Evolutionary conservation across 64 coral and sea anemone genomes (phyloP).

Genomic region (Porites lutea): DNA sequence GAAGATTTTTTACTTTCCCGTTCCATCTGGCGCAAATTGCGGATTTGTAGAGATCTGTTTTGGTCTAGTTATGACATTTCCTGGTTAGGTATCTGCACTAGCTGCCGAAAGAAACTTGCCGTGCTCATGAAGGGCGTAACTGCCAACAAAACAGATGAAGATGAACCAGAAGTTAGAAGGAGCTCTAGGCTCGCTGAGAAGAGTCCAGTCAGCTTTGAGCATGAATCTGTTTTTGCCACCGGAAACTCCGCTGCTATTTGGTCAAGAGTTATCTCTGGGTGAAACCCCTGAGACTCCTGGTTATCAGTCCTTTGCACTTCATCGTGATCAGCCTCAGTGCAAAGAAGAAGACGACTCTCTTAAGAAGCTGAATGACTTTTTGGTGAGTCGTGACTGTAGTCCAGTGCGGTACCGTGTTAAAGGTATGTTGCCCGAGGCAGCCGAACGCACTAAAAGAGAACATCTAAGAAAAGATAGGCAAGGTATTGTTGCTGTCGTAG

Average conservation of each 20-base stretch:
- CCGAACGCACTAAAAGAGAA: constrained; percentile 46
- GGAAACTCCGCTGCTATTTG: neutral
- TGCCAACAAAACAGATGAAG: neutral
- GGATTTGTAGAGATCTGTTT: too few relatives aligned
- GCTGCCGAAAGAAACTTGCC: constrained; percentile 22
- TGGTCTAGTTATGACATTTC: neutral
- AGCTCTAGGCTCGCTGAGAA: neutral
- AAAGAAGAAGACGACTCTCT: neutral
- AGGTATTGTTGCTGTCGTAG: constrained; percentile 32
- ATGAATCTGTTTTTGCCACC: neutral
- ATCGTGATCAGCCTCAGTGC: constrained; percentile 4
- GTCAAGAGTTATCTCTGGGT: neutral
- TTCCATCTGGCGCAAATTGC: too few relatives aligned
- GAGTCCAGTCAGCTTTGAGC: constrained; percentile 7
- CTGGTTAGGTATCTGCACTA: constrained; percentile 14
- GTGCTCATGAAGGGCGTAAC: neutral
- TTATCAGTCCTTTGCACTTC: constrained; percentile 1
- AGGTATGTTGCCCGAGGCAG: constrained; percentile 24
- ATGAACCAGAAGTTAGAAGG: constrained; percentile 5
- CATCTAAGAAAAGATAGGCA: constrained; percentile 38
- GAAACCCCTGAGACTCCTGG: constrained; percentile 2
- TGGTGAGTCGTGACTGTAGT: constrained; percentile 31
- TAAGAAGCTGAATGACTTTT: constrained; percentile 18
- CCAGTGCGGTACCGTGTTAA: constrained; percentile 38
- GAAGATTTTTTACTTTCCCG: too few relatives aligned